phyloP scores from a whole-genome alignment of 1,140 invertebrate genomes.

The Cecropterus lyciades region DNA sequence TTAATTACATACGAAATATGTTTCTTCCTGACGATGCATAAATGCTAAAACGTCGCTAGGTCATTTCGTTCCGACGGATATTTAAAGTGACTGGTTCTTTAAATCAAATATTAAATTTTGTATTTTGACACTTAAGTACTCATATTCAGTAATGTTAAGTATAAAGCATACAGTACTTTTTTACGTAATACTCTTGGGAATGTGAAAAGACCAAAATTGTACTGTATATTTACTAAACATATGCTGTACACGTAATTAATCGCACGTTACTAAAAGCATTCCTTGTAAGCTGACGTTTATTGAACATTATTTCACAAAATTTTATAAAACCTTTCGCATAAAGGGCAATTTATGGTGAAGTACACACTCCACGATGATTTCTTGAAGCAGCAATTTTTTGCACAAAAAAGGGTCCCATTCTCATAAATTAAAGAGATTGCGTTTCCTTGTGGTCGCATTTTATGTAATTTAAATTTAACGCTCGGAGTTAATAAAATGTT shows the following conservation, averaged over 20 bases:
- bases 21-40: no score
- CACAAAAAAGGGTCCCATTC: slow-evolving; percentile 21
- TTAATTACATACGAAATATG: no score
- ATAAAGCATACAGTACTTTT: no score
- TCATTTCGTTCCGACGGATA: no score
- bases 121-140: no score
- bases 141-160: no score
- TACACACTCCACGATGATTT: background rate
- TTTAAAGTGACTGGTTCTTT: no score
- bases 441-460: slow-evolving; percentile 24
- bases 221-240: no score
- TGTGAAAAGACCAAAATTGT: no score
- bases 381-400: slow-evolving; percentile 6
- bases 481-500: slow-evolving; percentile 1
- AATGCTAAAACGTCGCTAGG: no score
- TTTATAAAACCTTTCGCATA: slow-evolving; percentile 30
- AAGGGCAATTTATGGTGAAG: slow-evolving; percentile 24
- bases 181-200: no score
- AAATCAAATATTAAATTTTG: no score
- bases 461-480: slow-evolving; percentile 17
- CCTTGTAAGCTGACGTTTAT: slow-evolving; percentile 34
- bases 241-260: slow-evolving; percentile 9
- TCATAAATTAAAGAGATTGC: slow-evolving; percentile 31
- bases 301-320: slow-evolving; percentile 32
- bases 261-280: slow-evolving; percentile 28